Evolutionary conservation across 2,888 invertebrate genomes (phyloP).

Genomic region (Pyrochroa serraticornis): DNA sequence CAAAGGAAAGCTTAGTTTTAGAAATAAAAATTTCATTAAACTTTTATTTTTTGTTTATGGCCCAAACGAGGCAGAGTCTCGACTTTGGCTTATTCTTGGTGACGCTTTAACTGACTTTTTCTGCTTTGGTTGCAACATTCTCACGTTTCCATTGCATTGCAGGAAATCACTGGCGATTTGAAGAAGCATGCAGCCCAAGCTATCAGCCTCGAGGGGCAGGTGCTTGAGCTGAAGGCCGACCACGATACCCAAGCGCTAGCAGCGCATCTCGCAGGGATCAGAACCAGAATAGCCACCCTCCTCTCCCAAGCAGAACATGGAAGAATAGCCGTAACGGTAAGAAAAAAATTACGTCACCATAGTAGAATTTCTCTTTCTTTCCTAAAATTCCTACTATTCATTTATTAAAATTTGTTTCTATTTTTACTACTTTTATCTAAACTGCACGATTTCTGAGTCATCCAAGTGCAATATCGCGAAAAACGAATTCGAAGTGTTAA

Average conservation of each 20-base stretch:
- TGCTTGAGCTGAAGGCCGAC: constrained; percentile 69
- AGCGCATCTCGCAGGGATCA: constrained; percentile 65
- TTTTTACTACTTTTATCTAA: neutral
- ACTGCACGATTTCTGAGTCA: neutral
- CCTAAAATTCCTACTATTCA: neutral
- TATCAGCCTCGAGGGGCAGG: constrained; percentile 66
- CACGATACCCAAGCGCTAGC: constrained; percentile 66
- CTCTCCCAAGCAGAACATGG: constrained; percentile 74
- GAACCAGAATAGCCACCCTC: constrained; percentile 69
- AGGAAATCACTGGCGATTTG: constrained; percentile 75
- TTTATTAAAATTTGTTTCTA: neutral
- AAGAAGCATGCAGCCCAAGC: constrained; percentile 72
- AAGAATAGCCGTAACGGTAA: constrained; percentile 52
- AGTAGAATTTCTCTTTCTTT: too few species aligned
- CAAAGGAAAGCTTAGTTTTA: too few species aligned
- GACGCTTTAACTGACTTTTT: neutral
- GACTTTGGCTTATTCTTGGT: too few species aligned
- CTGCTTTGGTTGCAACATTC: neutral
- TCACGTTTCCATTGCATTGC: constrained; percentile 46
- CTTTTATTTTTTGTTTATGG: too few species aligned
- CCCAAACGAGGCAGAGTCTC: too few species aligned
- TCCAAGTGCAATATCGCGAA: neutral
- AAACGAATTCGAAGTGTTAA: neutral
- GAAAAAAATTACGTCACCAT: constrained; percentile 8
- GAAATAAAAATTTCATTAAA: too few species aligned